A percentile compares a stretch with the other conserved stretches of the same genome.
Conservation (phyloP, 2,797 vertebrate species). For the Amblyraja radiata region DNA sequence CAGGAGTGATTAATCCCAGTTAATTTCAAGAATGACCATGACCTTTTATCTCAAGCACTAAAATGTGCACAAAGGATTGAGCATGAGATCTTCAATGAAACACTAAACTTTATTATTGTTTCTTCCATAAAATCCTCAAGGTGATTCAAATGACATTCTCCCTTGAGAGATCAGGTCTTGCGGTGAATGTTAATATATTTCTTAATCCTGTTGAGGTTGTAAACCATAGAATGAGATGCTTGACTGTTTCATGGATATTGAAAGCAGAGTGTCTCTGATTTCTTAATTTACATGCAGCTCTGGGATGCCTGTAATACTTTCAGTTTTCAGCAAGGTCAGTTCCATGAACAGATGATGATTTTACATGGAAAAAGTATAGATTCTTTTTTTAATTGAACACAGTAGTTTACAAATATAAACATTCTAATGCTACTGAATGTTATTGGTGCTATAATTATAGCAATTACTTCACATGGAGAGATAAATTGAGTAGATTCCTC, state of each 20-base stretch:
- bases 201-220: slow-evolving; percentile 21
- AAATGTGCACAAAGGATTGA: not conserved
- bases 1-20: not conserved
- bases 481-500: not conserved
- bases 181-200: slow-evolving; percentile 26
- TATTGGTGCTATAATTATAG: not conserved
- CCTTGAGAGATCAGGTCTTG: not conserved
- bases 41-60: not conserved
- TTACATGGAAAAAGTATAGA: not conserved
- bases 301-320: not conserved
- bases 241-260: not conserved
- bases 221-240: slow-evolving; percentile 23
- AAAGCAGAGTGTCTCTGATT: not conserved
- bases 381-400: not conserved
- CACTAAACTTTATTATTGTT: slow-evolving; percentile 27
- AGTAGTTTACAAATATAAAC: not conserved
- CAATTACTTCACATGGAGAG: not conserved
- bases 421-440: not conserved
- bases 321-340: not conserved
- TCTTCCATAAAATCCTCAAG: slow-evolving; percentile 34
- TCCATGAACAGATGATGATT: not conserved
- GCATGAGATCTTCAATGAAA: not conserved
- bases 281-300: slow-evolving; percentile 10
- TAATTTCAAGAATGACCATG: not conserved
- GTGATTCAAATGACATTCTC: slow-evolving; percentile 27